These are phyloP conservation scores for Calameuta filiformis DNA, from an alignment of 2,888 invertebrate genomes.

Conservation along the genomic window DNA sequence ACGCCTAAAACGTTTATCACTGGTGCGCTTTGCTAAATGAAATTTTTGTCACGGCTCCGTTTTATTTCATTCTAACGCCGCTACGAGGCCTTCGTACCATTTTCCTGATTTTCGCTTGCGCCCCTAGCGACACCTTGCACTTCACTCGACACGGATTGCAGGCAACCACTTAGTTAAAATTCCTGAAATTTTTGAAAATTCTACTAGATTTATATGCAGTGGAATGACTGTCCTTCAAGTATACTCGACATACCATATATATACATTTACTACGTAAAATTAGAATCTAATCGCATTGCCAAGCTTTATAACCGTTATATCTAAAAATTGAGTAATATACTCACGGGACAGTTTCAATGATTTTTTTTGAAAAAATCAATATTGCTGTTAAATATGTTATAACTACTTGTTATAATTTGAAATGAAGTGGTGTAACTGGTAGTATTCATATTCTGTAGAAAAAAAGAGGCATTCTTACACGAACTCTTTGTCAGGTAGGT, in stretches of 20 bases:
- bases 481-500: background rate
- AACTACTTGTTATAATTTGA: background rate
- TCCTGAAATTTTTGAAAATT: background rate
- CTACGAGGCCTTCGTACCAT: conserved; percentile 38
- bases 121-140: background rate
- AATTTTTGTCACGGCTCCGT: conserved; percentile 26
- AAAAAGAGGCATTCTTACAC: background rate
- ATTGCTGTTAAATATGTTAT: background rate
- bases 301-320: background rate
- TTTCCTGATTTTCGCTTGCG: conserved; percentile 12
- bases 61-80: conserved; percentile 44
- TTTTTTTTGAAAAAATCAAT: background rate
- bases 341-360: background rate
- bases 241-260: background rate
- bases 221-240: background rate
- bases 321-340: background rate
- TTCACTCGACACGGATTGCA: background rate
- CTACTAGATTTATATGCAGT: background rate
- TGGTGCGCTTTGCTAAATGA: conserved; percentile 29
- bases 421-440: background rate
- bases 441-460: too few species aligned
- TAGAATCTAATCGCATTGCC: background rate
- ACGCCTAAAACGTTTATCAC: conserved; percentile 18
- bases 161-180: background rate
- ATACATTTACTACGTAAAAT: background rate